Evolutionary conservation across 2,888 invertebrate genomes (phyloP), one percentile per base, ranked within the genome.

Genomic region (Diarsia brunnea): DNA sequence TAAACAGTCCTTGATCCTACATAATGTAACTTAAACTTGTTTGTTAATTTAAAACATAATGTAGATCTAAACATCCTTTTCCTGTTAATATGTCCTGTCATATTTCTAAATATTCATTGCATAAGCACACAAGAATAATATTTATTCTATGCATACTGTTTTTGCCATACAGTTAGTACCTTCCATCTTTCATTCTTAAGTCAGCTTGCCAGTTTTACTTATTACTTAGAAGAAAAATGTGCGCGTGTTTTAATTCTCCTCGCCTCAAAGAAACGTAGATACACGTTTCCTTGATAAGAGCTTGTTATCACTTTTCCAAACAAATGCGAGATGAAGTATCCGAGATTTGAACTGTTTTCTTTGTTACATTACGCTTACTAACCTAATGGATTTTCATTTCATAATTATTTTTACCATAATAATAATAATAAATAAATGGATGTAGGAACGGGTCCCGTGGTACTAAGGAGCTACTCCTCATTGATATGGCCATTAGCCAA

Each of bases 271-370:
- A 47, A 58, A 47, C 66, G 60, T 69, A 53, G 65, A 66, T 63
- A 63, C 63, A 63, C 43, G 63, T 63, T 63, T 63, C 49, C 43
- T 68, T 69, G 84, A 79, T 84, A 82, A 84, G 70, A 71, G 21
- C 55, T 43, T 70, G 78, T 63, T 80, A 80, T 80, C 81, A 80
- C 27, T 84, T 73, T 69, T 60, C 38, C 64, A 75, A 80, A 84
- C 71, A 82, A 69, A 72, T 73, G 16, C 31, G 10, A 51, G 66
- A 66, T 84, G 38, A 61, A 66, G 45, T 61, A 61, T 51, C 27
- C 27, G 21, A 78, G 73, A 53, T 65, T 81, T 75, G 8, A 63
- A 55, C 19, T 2, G 45, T 27, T 53, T 61, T 55, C 53, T 38
- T 31, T 61, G 19, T 49, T 14, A 61, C 7, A 55, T 14, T 69